Conservation (phyloP, 2,113 vertebrate genomes). For the Myrmecobius fasciatus region DNA sequence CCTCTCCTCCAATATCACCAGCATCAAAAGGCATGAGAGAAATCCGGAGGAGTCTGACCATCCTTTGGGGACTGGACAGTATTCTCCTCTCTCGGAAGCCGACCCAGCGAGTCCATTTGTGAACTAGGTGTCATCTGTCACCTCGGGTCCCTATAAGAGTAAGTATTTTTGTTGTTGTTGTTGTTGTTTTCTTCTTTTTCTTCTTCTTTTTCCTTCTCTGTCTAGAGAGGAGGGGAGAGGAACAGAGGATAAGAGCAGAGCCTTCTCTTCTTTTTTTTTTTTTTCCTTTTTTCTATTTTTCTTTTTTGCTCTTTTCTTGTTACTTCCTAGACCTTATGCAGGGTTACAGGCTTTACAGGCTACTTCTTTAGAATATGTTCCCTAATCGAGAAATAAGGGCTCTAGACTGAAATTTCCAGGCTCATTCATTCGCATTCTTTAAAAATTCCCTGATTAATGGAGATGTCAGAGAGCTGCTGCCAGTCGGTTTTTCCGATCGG, state of each 20-base stretch:
- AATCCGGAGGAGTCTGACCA: slow-evolving; percentile 70
- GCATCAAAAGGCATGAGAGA: slow-evolving; percentile 78
- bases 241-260: background rate
- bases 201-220: background rate
- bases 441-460: background rate
- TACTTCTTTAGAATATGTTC: slow-evolving; percentile 43
- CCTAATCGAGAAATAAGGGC: background rate
- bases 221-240: background rate
- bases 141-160: slow-evolving; percentile 75
- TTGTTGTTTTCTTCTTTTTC: slow-evolving; percentile 26
- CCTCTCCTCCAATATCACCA: slow-evolving; percentile 72
- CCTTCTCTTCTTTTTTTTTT: slow-evolving; percentile 25
- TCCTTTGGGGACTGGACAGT: slow-evolving; percentile 27
- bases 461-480: slow-evolving; percentile 30
- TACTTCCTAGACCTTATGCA: slow-evolving; percentile 56
- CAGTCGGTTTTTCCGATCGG: slow-evolving; percentile 54
- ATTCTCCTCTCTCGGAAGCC: slow-evolving; percentile 62
- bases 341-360: background rate
- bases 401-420: background rate
- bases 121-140: slow-evolving; percentile 71
- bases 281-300: too few relatives aligned
- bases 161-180: slow-evolving; percentile 72
- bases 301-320: slow-evolving; percentile 1
- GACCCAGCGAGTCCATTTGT: slow-evolving; percentile 53
- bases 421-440: slow-evolving; percentile 30